phyloP scores from a whole-genome alignment of 2,113 vertebrate species.

The Oenanthe oenanthe region DNA sequence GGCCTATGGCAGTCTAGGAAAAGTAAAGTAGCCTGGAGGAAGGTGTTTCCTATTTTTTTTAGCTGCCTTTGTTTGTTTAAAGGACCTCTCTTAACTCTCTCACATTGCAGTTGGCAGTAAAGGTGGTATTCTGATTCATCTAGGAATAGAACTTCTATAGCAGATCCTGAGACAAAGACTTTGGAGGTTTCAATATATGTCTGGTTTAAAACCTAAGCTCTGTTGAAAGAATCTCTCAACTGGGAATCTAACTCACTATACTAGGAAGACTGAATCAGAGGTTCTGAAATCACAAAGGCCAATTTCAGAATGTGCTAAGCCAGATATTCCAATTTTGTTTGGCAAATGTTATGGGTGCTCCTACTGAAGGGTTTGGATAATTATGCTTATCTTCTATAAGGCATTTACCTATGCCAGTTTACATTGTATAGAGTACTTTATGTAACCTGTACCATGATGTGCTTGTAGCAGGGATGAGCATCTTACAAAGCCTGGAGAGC shows the following conservation, averaged over 20 bases:
- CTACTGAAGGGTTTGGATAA: neutral
- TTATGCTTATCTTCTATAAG: neutral
- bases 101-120: neutral
- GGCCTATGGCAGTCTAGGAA: neutral
- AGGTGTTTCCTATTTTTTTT: neutral
- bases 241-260: neutral
- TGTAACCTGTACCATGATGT: neutral
- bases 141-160: neutral
- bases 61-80: neutral
- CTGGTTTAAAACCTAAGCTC: constrained; percentile 20
- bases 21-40: neutral
- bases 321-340: neutral
- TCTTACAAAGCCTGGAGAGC: neutral
- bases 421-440: neutral
- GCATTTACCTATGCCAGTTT: neutral
- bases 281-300: neutral
- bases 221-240: neutral
- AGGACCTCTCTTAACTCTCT: neutral
- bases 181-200: neutral
- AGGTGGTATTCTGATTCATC: constrained; percentile 19
- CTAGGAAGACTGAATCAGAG: neutral
- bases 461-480: neutral
- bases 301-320: neutral
- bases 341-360: neutral
- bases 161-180: neutral